Evolutionary conservation across 2,113 vertebrate species (phyloP), one percentile per base, ranked within the genome.

Genomic region (Canis aureus): DNA sequence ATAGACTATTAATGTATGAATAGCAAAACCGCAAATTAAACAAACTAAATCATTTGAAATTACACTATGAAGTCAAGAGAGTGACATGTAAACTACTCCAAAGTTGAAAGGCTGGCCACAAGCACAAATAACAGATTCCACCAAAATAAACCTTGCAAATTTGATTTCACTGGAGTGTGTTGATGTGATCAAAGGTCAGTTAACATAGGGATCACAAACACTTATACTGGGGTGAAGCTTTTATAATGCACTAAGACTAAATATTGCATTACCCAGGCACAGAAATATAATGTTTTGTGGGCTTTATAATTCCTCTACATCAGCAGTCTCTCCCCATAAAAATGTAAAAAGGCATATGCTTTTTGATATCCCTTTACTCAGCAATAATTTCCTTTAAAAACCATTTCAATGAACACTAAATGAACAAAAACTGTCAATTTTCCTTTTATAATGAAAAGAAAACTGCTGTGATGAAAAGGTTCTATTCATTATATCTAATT

Each of bases 401-500:
- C 78, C 32, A 96, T 79, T 96, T 97, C 55, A 89, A 0, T 89
- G 82, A 91, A 60, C 43, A 66, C 35, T 60, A 97, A 96, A 51
- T 81, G 80, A 95, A 89, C 60, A 94, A 59, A 95, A 93, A 91
- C 43, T 76, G 60, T 93, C 73, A 86, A 64, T 78, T 93, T 94
- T 22, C 27, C 53, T 97, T 92, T 96, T 38, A 87, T 90, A 91
- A 95, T 95, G 53, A 97, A 97, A 97, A 43, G 11, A 92, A 95
- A 94, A 90, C 60, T 89, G 35, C 85, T 93, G 9, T 67, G 83
- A 93, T 88, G 38, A 97, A 97, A 62, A 93, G 29, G 80, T 97
- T 94, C 88, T 97, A 97, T 95, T 96, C 55, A 93, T 86, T 85
- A 51, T 55, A 97, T 87, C 93, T 96, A 97, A 98, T 97, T 97